Conservation (phyloP, 2,888 invertebrate genomes). For the Dione juno region DNA sequence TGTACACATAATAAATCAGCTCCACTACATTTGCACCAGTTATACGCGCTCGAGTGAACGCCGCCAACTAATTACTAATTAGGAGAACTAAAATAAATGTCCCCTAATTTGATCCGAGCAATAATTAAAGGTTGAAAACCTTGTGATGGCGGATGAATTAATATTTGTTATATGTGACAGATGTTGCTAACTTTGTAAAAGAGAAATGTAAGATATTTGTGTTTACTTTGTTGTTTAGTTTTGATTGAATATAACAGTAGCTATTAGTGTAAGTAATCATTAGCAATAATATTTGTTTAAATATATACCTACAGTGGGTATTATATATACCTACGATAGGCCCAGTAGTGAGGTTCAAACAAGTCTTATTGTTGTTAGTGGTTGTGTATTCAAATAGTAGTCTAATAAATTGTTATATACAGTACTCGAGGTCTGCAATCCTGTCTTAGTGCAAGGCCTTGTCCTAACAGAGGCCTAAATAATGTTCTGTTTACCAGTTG, state of each 20-base stretch:
- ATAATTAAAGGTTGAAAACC: constrained; percentile 45
- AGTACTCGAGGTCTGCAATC: no score
- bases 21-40: constrained; percentile 38
- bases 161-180: constrained; percentile 37
- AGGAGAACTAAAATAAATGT: constrained; percentile 42
- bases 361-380: no score
- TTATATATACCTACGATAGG: no score
- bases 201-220: constrained; percentile 5
- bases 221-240: neutral
- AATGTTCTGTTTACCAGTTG: no score
- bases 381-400: no score
- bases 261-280: neutral
- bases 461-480: no score
- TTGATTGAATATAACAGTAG: constrained; percentile 1
- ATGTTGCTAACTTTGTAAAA: constrained; percentile 20
- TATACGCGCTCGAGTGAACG: constrained; percentile 33
- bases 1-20: constrained; percentile 40
- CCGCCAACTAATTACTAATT: constrained; percentile 45
- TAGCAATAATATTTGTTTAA: neutral
- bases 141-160: constrained; percentile 42
- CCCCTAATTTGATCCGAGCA: constrained; percentile 38
- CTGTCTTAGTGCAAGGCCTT: no score
- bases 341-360: no score
- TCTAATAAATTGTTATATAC: no score
- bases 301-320: no score